Percentiles rank a stretch among this genome's conserved stretches.
Evolutionary conservation across 2,113 vertebrate species (phyloP).

Genomic region (Alces alces): DNA sequence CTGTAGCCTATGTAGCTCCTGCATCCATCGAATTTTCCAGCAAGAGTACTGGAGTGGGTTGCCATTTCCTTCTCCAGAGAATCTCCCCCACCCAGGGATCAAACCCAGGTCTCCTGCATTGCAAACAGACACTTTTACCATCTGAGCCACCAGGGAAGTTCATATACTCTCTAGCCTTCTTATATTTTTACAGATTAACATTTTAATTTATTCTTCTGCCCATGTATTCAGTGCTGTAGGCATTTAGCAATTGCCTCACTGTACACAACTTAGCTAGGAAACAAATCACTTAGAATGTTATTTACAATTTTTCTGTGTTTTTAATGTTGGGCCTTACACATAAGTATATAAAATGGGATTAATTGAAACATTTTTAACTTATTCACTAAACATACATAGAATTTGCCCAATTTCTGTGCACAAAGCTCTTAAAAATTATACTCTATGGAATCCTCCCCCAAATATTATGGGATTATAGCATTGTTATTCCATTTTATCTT

Average conservation of each 20-base stretch:
- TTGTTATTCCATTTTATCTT: neutral
- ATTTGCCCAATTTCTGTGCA: neutral
- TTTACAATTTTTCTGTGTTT: neutral
- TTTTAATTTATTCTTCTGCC: neutral
- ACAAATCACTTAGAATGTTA: neutral
- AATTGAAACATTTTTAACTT: neutral
- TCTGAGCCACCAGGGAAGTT: neutral
- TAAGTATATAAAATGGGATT: neutral
- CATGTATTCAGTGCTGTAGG: neutral
- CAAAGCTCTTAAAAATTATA: neutral
- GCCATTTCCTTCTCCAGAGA: neutral
- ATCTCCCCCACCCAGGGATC: neutral
- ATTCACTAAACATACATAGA: neutral
- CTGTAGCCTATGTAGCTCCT: neutral
- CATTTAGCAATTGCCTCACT: neutral
- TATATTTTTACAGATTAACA: neutral
- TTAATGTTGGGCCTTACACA: neutral
- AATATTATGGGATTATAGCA: neutral
- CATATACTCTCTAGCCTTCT: neutral
- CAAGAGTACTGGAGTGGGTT: neutral
- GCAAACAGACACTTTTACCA: neutral
- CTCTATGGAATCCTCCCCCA: neutral
- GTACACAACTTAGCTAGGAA: no score
- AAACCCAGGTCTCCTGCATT: neutral
- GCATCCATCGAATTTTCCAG: neutral